A percentile compares a stretch with the other conserved stretches of the same genome.
Evolutionary conservation across 2,797 vertebrate species (phyloP).

Genomic region (Cryptoblepharus egeriae): DNA sequence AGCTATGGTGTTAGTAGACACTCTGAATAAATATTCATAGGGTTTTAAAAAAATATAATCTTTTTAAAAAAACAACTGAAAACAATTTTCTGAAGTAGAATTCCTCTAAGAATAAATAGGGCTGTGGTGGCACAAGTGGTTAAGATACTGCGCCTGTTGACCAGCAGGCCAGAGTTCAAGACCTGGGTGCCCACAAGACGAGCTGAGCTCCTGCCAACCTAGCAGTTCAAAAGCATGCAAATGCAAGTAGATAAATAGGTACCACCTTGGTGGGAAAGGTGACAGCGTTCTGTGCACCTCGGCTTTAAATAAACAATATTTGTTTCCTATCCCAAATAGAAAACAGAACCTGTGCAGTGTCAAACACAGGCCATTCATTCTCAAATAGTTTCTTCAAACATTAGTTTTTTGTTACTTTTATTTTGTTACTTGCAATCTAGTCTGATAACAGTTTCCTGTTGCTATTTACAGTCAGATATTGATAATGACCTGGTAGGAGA

Average conservation of each 20-base stretch:
- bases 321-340: background rate
- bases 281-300: too few relatives aligned
- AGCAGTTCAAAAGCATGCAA: too few relatives aligned
- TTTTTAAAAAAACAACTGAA: background rate
- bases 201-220: too few relatives aligned
- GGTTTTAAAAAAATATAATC: background rate
- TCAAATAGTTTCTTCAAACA: too few relatives aligned
- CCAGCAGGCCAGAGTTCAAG: too few relatives aligned
- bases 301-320: background rate
- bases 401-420: background rate
- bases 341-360: background rate
- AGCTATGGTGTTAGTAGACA: background rate
- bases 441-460: slow-evolving; percentile 32
- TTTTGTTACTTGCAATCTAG: slow-evolving; percentile 1
- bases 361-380: background rate
- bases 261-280: too few relatives aligned
- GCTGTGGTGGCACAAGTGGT: too few relatives aligned
- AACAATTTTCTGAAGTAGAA: background rate
- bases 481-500: slow-evolving; percentile 97
- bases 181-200: too few relatives aligned
- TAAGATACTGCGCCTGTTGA: too few relatives aligned
- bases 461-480: slow-evolving; percentile 88
- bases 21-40: background rate
- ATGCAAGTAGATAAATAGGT: too few relatives aligned
- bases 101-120: background rate